Conservation (phyloP, 2,797 vertebrate genomes). For the Sternarchorhynchus goeldii region DNA sequence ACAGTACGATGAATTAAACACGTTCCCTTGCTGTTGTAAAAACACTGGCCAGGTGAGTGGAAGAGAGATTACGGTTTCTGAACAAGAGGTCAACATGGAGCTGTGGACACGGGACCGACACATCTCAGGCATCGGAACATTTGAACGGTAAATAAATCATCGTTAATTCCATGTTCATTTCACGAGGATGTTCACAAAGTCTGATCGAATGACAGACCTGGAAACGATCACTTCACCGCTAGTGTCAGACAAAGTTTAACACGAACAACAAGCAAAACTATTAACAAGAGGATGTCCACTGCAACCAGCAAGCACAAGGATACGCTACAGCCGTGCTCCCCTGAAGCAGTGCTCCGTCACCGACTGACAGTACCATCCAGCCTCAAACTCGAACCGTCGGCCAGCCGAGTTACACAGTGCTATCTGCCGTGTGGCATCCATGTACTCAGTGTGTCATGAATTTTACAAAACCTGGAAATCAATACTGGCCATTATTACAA, state of each 20-base stretch:
- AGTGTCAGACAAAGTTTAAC: not conserved
- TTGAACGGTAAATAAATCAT: not conserved
- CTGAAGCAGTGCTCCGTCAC: conserved; percentile 68
- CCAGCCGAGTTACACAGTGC: conserved; percentile 66
- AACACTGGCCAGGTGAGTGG: conserved; percentile 18
- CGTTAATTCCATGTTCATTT: not conserved
- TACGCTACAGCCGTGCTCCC: conserved; percentile 53
- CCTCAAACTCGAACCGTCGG: conserved; percentile 46
- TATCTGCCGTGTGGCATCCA: conserved; percentile 26
- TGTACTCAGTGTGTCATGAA: conserved; percentile 4
- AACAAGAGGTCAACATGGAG: not conserved
- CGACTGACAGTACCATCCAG: conserved; percentile 64
- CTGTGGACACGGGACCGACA: not conserved
- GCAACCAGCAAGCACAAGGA: conserved; percentile 58
- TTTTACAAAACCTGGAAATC: conserved; percentile 42
- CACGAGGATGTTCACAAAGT: not conserved
- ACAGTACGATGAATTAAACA: conserved; percentile 31
- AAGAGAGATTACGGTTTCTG: not conserved
- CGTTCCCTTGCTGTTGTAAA: not conserved
- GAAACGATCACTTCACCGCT: too few species aligned
- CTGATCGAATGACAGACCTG: too few species aligned
- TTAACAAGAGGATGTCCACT: conserved; percentile 60
- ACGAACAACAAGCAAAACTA: conserved; percentile 71
- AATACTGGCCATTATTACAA: conserved; percentile 34
- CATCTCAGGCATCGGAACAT: not conserved